phyloP scores from a whole-genome alignment of 2,113 vertebrate species.

The Lasiurus borealis region DNA sequence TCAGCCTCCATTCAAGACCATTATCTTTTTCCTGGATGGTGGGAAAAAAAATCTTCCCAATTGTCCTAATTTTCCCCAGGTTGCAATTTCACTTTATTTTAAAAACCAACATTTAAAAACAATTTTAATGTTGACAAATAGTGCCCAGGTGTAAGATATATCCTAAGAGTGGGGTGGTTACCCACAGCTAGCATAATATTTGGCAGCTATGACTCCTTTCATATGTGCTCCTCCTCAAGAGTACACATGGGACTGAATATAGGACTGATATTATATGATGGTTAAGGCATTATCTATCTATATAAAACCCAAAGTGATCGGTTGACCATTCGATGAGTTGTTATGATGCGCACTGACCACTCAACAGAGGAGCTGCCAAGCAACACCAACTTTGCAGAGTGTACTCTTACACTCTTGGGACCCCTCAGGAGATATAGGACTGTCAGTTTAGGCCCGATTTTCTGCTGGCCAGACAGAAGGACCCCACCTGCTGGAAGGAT shows the following conservation, averaged over 20 bases:
- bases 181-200: background rate
- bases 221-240: background rate
- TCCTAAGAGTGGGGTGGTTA: background rate
- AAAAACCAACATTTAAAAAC: background rate
- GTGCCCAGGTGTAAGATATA: background rate
- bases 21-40: background rate
- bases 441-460: too few species aligned
- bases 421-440: too few species aligned
- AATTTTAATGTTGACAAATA: background rate
- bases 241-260: background rate
- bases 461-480: too few species aligned
- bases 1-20: background rate
- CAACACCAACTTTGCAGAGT: too few species aligned
- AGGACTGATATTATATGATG: background rate
- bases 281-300: background rate
- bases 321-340: too few species aligned
- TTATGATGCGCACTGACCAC: too few species aligned
- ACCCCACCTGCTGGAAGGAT: too few species aligned
- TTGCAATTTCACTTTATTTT: constrained; percentile 36
- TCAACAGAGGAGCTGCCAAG: too few species aligned
- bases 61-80: background rate
- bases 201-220: background rate
- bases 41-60: background rate
- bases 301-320: too few species aligned
- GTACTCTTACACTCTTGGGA: too few species aligned